Evolutionary conservation across 1,140 invertebrate genomes (phyloP), one percentile per base, ranked within the genome.

Genomic region (Drosophila setifemur): DNA sequence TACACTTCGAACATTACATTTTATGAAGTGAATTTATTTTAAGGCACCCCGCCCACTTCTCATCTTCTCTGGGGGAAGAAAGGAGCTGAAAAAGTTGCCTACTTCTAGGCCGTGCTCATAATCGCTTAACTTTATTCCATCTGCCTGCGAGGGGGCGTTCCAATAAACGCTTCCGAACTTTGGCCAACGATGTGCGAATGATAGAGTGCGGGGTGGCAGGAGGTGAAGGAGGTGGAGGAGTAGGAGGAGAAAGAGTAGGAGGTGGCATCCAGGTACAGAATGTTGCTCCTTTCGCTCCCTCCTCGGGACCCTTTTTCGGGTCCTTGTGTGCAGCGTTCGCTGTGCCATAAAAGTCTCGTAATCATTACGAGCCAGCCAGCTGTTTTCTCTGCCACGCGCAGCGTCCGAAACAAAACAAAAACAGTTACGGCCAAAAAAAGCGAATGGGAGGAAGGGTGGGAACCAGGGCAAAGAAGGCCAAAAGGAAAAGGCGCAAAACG

Each of bases 331-430:
- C 39, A 18, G 39, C 53, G 26, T 47, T 54, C 58, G 74, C 48
- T 71, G 18, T 58, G 57, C 57, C 45, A 55, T 69, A 63, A 74
- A 83, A 79, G 50, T 74, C 70, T 67, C 79, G 74, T 74, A 83
- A 83, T 83, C 70, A 85, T 83, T 83, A 83, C 79, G 79, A 79
- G 74, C 74, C 79, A 82, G 70, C 70, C 79, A 79, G 79, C 81
- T 83, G 81, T 83, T 85, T 64, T 67, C 40, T 45, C 18, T 57
- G 78, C 78, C 78, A 82, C 78, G 69, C 73, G 78, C 79, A 77
- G 54, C 19, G 50, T 63, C 50, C 76, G 43, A 81, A 75, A 43
- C 58, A 67, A 67, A 67, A 66, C 60, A 66, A 50, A 67, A 67
- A 40, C 60, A 47, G 61, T 43, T 64, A 64, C 54, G n/a, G n/a